phyloP scores from a whole-genome alignment of 1,140 invertebrate genomes.

The Mycetomoellerius zeteki region DNA sequence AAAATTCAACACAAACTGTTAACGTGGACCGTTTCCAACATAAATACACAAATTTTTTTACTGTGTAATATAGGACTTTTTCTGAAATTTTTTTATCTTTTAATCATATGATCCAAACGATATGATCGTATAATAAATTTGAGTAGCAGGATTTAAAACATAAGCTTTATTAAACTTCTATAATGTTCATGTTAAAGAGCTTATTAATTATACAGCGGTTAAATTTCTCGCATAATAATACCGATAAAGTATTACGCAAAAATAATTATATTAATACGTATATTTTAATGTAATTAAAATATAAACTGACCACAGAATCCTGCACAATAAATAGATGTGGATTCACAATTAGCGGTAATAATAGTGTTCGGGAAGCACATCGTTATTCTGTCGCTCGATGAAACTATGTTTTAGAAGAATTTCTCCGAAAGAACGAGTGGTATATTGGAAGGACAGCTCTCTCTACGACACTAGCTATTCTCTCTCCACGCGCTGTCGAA shows the following conservation, averaged over 20 bases:
- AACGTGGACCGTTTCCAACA: too few species aligned
- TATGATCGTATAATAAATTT: too few species aligned
- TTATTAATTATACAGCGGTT: neutral
- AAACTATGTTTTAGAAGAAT: neutral
- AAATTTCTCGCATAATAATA: neutral
- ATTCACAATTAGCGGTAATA: conserved; percentile 15
- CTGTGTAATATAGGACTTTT: too few species aligned
- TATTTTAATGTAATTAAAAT: conserved; percentile 22
- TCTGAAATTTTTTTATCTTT: too few species aligned
- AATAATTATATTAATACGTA: neutral
- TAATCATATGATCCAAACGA: too few species aligned
- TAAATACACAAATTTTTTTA: too few species aligned
- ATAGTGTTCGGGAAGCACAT: conserved; percentile 1
- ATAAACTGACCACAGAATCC: neutral
- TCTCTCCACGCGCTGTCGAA: conserved; percentile 23
- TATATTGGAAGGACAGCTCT: conserved; percentile 11
- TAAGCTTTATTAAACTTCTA: neutral
- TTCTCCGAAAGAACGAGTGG: neutral
- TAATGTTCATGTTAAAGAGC: neutral
- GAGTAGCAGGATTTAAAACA: neutral
- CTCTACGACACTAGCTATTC: conserved; percentile 12
- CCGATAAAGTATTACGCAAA: neutral
- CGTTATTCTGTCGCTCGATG: neutral
- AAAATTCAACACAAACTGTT: too few species aligned
- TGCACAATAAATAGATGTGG: conserved; percentile 23